Conservation (phyloP, 2,888 invertebrate genomes). For the Timandra comae region DNA sequence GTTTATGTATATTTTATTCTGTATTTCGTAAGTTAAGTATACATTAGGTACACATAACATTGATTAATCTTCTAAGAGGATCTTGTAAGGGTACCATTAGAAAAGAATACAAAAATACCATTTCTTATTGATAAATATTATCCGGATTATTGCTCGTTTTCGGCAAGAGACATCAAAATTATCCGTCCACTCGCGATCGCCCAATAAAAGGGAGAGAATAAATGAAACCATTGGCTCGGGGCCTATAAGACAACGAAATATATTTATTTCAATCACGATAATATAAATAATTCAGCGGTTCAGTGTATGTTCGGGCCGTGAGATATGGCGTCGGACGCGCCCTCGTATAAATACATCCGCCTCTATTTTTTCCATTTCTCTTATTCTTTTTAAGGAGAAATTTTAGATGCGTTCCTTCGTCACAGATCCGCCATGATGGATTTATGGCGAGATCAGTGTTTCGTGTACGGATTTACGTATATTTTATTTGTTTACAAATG, state of each 20-base stretch:
- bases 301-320: constrained; percentile 43
- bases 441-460: constrained; percentile 35
- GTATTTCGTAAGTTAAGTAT: too few species aligned
- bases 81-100: too few species aligned
- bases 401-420: constrained; percentile 27
- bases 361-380: constrained; percentile 27
- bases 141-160: too few species aligned
- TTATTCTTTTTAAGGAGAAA: constrained; percentile 20
- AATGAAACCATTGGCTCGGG: constrained; percentile 4
- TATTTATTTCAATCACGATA: constrained; percentile 53
- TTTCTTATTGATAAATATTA: too few species aligned
- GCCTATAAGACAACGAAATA: constrained; percentile 28
- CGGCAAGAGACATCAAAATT: too few species aligned
- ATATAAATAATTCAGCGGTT: constrained; percentile 66
- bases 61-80: too few species aligned
- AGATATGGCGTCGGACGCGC: constrained; percentile 47
- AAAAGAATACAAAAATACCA: too few species aligned
- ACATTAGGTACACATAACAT: too few species aligned
- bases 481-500: constrained; percentile 33
- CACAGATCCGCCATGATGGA: constrained; percentile 32
- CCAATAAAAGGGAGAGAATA: background rate
- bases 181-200: too few species aligned
- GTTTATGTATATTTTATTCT: too few species aligned
- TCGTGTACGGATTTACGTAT: constrained; percentile 21
- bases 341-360: constrained; percentile 14